Evolutionary conservation across 1,140 invertebrate genomes (phyloP).

Genomic region (Achroia grisella): DNA sequence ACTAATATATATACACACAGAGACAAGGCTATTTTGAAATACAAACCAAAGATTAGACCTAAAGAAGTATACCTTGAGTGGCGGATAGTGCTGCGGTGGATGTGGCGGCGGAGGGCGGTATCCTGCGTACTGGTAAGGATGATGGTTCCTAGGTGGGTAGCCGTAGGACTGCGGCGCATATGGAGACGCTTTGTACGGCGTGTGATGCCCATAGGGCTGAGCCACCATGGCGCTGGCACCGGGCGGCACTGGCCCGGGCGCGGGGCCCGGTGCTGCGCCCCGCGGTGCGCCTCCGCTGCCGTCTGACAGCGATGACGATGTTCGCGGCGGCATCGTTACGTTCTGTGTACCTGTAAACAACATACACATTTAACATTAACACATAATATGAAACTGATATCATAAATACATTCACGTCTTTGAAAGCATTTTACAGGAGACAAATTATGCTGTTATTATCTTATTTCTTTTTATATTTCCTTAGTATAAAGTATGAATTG

Average conservation of each 20-base stretch:
- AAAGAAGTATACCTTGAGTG: constrained; percentile 32
- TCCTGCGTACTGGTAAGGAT: constrained; percentile 48
- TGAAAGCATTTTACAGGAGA: too few species aligned
- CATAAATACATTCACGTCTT: too few species aligned
- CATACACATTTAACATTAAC: too few species aligned
- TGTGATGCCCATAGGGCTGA: constrained; percentile 74
- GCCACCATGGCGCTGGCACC: constrained; percentile 60
- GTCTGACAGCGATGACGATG: constrained; percentile 92
- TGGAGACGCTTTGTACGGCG: constrained; percentile 57
- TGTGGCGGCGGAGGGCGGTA: constrained; percentile 57
- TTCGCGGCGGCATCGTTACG: constrained; percentile 93
- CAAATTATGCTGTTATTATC: too few species aligned
- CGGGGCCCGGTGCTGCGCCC: constrained; percentile 70
- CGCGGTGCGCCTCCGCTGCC: constrained; percentile 78
- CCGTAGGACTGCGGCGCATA: constrained; percentile 59
- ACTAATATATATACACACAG: too few species aligned
- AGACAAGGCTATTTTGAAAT: too few species aligned
- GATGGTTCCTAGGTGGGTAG: constrained; percentile 60
- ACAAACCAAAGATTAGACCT: not conserved
- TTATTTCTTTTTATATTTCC: too few species aligned
- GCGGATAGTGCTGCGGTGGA: constrained; percentile 55
- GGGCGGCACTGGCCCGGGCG: constrained; percentile 36
- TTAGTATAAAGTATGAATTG: too few species aligned
- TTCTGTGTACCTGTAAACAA: constrained; percentile 84
- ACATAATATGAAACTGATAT: too few species aligned